These are phyloP conservation scores for Channa maculata DNA, from an alignment of 2,113 vertebrate species.

Conservation along the genomic window DNA sequence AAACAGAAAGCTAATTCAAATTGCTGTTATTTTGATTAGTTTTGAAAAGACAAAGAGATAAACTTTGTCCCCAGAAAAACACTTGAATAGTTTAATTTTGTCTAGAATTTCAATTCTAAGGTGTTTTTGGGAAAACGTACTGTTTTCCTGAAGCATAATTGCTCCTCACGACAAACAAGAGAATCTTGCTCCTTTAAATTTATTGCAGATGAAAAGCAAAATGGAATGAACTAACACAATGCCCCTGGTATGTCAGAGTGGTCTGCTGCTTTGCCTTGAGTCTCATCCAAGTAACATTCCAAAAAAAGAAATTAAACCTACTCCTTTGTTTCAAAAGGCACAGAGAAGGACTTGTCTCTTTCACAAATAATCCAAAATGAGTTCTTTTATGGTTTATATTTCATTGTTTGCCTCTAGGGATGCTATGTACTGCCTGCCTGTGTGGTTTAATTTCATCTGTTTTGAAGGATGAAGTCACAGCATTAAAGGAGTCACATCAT, in stretches of 20 bases:
- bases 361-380: not conserved
- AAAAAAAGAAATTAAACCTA: conserved; percentile 3
- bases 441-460: conserved; percentile 17
- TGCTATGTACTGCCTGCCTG: not conserved
- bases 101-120: too few species aligned
- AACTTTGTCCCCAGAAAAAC: too few species aligned
- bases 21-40: too few species aligned
- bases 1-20: too few species aligned
- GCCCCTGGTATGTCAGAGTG: conserved; percentile 17
- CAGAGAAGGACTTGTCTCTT: too few species aligned
- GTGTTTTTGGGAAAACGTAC: too few species aligned
- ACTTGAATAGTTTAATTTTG: too few species aligned
- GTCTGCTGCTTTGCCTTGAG: conserved; percentile 15
- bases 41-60: too few species aligned
- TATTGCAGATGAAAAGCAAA: conserved; percentile 43
- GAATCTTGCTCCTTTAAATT: conserved; percentile 41
- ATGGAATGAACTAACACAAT: conserved; percentile 33
- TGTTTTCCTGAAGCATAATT: not conserved
- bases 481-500: conserved; percentile 23
- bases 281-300: not conserved
- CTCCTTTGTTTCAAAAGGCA: not conserved
- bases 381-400: conserved; percentile 3
- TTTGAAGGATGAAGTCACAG: conserved; percentile 38
- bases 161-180: conserved; percentile 26
- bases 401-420: conserved; percentile 8